Base-by-base conservation (phyloP, 2,113 vertebrate genomes). In the Phrynocephalus versicolor region DNA sequence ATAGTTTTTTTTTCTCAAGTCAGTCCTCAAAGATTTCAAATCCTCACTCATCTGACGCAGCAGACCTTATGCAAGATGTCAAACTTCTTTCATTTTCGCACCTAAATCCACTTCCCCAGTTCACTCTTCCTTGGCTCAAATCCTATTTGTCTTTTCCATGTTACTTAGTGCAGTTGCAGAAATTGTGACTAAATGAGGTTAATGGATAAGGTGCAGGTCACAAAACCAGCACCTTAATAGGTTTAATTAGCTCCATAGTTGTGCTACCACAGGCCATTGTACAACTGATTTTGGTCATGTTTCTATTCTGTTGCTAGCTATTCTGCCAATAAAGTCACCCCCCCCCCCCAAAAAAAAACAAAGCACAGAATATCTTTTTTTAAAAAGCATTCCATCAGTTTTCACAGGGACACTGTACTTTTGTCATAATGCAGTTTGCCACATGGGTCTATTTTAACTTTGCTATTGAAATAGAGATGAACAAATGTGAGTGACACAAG, bases 21-120 rank as follows among this genome's bases (percentile, higher is more conserved):
- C 1, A 72, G 33, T 7, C 33, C 77, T 73, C 87, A 67, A 78
- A 85, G 87, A 67, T 3, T 2, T 45, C 74, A 81, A 60, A 79
- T 65, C 1, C 14, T 67, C 18, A n/a, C n/a, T 87, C 35, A 79
- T 83, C 37, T 2, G 58, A 67, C 16, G 2, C 6, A 72, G 2
- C 6, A 72, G 2, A 51, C 30, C 69, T 55, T 85, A 71, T 81
- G 84, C 16, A 77, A 82, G 77, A 35, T 82, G 23, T 62, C 33
- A 21, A 30, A 73, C 39, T 78, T 30, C 3, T 72, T 33, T n/a
- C 27, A 27, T 0, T n/a, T 27, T 35, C 77, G 74, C 73, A 62
- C 57, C 3, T 51, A 5, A 51, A 10, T 10, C 45, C 45, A 51
- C 10, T 51, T 51, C 45, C 45, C 10, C 10, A 51, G 45, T 51